Percentiles rank a stretch among this genome's conserved stretches.
These are phyloP conservation scores for Sprattus sprattus DNA, from an alignment of 2,113 vertebrate species.

Conservation along the genomic window DNA sequence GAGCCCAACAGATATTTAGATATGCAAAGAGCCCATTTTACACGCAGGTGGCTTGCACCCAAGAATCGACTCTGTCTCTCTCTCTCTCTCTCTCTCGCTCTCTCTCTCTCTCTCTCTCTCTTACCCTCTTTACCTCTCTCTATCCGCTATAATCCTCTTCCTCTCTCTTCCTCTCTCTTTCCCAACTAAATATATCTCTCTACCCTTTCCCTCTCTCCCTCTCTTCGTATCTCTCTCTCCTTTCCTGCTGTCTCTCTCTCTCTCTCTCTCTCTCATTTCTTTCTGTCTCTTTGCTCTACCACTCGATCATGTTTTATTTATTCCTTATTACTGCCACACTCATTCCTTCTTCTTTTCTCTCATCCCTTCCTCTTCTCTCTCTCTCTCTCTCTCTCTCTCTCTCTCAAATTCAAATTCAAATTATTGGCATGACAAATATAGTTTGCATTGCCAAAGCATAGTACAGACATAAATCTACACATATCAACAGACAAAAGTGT, in stretches of 20 bases:
- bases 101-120: background rate
- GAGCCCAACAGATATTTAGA: background rate
- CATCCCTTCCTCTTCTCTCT: too few relatives aligned
- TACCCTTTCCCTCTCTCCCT: too few relatives aligned
- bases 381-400: background rate
- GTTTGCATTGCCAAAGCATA: too few relatives aligned
- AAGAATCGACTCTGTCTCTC: background rate
- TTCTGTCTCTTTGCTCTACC: background rate
- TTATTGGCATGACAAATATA: too few relatives aligned
- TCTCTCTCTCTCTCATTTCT: background rate
- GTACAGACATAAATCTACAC: too few relatives aligned
- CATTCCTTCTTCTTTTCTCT: background rate
- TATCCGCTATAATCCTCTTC: background rate
- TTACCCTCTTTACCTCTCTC: background rate
- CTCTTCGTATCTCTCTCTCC: background rate
- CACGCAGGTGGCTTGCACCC: conserved; percentile 13
- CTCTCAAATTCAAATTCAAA: too few relatives aligned
- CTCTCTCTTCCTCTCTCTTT: background rate
- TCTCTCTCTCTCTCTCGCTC: background rate
- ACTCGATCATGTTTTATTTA: background rate
- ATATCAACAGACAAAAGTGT: too few relatives aligned
- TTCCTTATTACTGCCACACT: background rate
- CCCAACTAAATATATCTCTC: background rate
- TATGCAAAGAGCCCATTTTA: background rate
- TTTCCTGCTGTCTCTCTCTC: background rate